phyloP scores from a whole-genome alignment of 2,888 invertebrate species.

The Neocrepidodera transversa region DNA sequence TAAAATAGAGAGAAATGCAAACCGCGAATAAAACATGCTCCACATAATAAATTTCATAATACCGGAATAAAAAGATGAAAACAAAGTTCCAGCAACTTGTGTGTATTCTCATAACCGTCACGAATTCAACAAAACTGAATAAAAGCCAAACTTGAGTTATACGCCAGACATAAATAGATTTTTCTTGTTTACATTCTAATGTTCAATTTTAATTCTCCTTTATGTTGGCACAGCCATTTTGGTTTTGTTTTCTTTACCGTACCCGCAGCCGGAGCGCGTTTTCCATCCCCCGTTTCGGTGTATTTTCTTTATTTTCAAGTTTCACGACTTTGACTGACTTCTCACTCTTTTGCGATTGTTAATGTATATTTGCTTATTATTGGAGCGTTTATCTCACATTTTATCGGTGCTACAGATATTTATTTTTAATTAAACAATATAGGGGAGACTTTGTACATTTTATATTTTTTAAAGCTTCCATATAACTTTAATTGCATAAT shows the following conservation, averaged over 20 bases:
- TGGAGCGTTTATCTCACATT: no score
- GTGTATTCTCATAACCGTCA: slow-evolving; percentile 15
- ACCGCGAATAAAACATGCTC: neutral
- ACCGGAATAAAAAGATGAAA: neutral
- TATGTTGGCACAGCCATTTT: slow-evolving; percentile 16
- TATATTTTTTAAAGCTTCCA: no score
- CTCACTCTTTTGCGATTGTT: neutral
- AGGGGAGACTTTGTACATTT: no score
- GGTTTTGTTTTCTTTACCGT: slow-evolving; percentile 16
- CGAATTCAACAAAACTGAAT: slow-evolving; percentile 15
- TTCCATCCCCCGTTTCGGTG: slow-evolving; percentile 1
- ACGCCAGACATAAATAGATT: slow-evolving; percentile 19
- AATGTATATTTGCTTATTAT: no score
- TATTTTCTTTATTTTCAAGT: slow-evolving; percentile 16
- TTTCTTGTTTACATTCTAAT: slow-evolving; percentile 24
- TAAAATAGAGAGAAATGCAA: neutral
- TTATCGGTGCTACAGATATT: no score
- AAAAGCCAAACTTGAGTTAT: slow-evolving; percentile 23
- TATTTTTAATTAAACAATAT: no score
- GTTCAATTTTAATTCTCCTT: slow-evolving; percentile 24
- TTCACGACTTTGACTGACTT: slow-evolving; percentile 13
- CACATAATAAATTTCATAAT: slow-evolving; percentile 7
- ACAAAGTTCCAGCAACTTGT: slow-evolving; percentile 10
- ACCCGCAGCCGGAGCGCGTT: slow-evolving; percentile 16
- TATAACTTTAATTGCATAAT: no score